phyloP scores from a whole-genome alignment of 1,140 invertebrate species.

The Doryteuthis pealeii region DNA sequence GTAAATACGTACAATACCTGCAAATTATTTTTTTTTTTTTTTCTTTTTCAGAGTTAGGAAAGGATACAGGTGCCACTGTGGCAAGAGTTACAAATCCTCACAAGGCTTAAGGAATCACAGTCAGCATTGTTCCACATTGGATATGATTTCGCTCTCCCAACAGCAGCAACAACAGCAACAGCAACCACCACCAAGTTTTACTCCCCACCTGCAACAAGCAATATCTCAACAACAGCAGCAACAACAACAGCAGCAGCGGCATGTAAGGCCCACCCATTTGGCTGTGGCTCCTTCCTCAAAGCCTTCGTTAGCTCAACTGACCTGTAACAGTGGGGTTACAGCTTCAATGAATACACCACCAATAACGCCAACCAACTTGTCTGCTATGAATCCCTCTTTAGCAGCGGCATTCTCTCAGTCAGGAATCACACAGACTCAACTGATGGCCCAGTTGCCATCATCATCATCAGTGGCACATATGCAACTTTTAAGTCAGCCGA shows the following conservation, averaged over 20 bases:
- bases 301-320: neutral
- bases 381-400: neutral
- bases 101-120: conserved; percentile 74
- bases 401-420: neutral
- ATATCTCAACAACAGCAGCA: neutral
- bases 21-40: too few species aligned
- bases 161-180: neutral
- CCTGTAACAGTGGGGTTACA: neutral
- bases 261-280: neutral
- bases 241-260: conserved; percentile 5
- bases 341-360: neutral
- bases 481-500: conserved; percentile 19
- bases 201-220: conserved; percentile 11
- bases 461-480: conserved; percentile 14
- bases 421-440: neutral
- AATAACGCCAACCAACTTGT: neutral
- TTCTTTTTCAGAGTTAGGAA: conserved; percentile 69
- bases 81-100: conserved; percentile 78
- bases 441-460: neutral
- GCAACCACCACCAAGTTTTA: conserved; percentile 3
- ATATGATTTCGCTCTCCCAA: neutral
- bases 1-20: too few species aligned
- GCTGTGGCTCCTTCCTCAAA: neutral
- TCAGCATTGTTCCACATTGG: conserved; percentile 36
- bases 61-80: conserved; percentile 77